A percentile compares a stretch with the other conserved stretches of the same genome.
phyloP scores from a whole-genome alignment of 2,797 vertebrate genomes.

The Sebastes ruberrimus region DNA sequence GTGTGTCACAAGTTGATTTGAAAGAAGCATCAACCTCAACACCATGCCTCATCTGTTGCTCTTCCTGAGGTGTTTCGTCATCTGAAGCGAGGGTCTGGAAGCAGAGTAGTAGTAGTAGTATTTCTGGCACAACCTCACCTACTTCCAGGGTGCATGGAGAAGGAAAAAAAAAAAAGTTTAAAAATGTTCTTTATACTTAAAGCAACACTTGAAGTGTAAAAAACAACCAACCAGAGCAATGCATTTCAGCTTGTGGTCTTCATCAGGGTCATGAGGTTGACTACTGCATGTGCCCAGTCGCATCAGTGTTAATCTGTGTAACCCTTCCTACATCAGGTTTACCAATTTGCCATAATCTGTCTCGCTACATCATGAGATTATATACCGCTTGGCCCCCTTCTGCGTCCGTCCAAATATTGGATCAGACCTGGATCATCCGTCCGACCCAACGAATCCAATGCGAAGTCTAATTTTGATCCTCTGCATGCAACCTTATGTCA shows the following conservation, averaged over 20 bases:
- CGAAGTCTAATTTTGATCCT: slow-evolving; percentile 71
- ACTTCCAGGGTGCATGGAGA: background rate
- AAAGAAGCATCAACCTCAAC: background rate
- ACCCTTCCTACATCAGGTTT: slow-evolving; percentile 63
- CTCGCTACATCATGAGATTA: slow-evolving; percentile 71
- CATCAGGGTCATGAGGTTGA: background rate
- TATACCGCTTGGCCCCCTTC: slow-evolving; percentile 58
- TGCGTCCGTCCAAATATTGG: slow-evolving; percentile 74
- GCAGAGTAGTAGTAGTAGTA: background rate
- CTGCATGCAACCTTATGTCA: slow-evolving; percentile 65
- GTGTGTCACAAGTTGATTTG: background rate
- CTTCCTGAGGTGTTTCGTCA: background rate
- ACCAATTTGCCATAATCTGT: slow-evolving; percentile 68
- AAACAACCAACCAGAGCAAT: background rate
- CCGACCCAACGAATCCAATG: slow-evolving; percentile 48
- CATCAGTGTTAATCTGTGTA: slow-evolving; percentile 61
- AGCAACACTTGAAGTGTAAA: background rate
- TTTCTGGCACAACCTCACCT: background rate
- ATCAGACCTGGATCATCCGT: slow-evolving; percentile 77
- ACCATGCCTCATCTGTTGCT: background rate
- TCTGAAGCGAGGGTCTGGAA: background rate
- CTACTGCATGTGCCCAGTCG: background rate
- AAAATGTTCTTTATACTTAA: background rate
- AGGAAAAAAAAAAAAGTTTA: background rate
- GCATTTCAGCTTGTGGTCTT: background rate